Evolutionary conservation across 2,888 invertebrate species (phyloP).

Genomic region (Harpalus rufipes): DNA sequence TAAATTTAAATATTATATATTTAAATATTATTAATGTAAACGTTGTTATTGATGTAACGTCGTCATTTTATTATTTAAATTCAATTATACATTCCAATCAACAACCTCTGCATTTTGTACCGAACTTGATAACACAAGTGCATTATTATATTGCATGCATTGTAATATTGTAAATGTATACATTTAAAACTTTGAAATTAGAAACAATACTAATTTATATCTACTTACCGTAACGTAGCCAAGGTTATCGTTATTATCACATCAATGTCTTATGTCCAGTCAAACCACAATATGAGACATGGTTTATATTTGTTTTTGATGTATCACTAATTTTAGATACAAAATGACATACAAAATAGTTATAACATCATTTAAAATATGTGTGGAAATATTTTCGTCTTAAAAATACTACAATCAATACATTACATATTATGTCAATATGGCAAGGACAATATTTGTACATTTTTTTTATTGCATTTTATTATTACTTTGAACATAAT

Average conservation of each 20-base stretch:
- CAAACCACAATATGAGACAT: not conserved
- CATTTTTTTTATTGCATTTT: no score
- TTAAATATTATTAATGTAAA: no score
- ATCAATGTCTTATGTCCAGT: not conserved
- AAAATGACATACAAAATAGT: not conserved
- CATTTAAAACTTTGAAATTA: slow-evolving; percentile 6
- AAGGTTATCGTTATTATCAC: not conserved
- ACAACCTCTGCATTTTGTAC: slow-evolving; percentile 20
- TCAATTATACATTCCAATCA: not conserved
- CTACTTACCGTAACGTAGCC: not conserved
- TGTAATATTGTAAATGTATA: not conserved
- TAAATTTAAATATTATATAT: no score
- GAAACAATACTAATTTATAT: not conserved
- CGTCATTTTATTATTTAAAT: no score
- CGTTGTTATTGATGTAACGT: no score
- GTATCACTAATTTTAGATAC: not conserved
- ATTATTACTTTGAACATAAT: no score
- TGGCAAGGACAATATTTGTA: no score
- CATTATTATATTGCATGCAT: not conserved
- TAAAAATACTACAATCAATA: no score
- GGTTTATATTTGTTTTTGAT: no score
- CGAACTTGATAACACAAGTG: not conserved
- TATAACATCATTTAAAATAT: no score
- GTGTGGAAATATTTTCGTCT: no score
- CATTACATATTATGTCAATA: no score